A percentile compares a stretch with the other conserved stretches of the same genome.
These are phyloP conservation scores for Chloroceryle amazona DNA, from an alignment of 2,797 vertebrate species.

Conservation along the genomic window DNA sequence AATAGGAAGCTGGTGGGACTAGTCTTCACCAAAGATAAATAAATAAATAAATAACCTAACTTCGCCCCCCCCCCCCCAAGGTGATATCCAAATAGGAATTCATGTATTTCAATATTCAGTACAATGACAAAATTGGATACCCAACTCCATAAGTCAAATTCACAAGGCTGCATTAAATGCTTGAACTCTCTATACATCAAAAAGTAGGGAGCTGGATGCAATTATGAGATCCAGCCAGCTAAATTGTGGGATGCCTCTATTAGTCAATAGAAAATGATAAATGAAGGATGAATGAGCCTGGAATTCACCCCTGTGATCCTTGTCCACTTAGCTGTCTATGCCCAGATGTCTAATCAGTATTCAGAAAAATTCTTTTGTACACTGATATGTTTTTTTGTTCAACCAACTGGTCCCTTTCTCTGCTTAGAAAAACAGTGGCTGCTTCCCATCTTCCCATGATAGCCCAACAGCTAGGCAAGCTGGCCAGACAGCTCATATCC, in stretches of 20 bases:
- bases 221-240: background rate
- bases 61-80: fast-evolving
- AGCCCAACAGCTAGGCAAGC: background rate
- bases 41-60: background rate
- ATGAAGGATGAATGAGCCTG: background rate
- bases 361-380: background rate
- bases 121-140: background rate
- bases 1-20: background rate
- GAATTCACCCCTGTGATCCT: background rate
- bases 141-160: background rate
- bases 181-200: background rate
- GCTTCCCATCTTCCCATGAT: background rate
- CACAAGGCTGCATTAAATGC: background rate
- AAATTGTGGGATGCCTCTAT: background rate
- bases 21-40: background rate
- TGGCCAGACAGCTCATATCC: background rate
- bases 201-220: background rate
- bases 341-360: background rate
- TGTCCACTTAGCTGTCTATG: background rate
- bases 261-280: background rate
- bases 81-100: background rate
- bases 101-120: background rate
- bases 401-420: background rate
- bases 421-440: background rate
- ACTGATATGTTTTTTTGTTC: background rate